Conservation (phyloP, 1,140 invertebrate species). For the Nixonia krombeini region DNA sequence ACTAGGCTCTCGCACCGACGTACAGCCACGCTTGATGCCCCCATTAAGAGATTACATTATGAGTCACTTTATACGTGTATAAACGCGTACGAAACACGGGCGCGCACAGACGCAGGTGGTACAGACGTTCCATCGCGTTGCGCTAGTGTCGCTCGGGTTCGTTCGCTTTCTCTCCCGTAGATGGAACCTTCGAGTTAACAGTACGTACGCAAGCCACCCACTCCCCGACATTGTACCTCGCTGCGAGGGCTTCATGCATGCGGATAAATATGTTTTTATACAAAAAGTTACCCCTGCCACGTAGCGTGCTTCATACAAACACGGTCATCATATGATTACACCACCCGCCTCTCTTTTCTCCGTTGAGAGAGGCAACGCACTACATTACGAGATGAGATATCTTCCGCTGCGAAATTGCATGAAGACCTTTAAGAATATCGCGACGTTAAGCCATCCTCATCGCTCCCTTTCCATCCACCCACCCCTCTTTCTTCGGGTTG, state of each 20-base stretch:
- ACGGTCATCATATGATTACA: constrained; percentile 57
- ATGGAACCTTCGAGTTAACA: constrained; percentile 41
- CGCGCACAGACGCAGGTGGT: constrained; percentile 14
- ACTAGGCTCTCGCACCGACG: constrained; percentile 17
- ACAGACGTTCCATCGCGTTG: constrained; percentile 13
- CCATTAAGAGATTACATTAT: constrained; percentile 57
- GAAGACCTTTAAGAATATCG: constrained; percentile 54
- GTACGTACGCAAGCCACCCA: constrained; percentile 45
- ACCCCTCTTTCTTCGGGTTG: constrained; percentile 4
- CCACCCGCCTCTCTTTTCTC: constrained; percentile 42
- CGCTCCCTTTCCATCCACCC: constrained; percentile 4
- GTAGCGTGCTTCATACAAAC: constrained; percentile 43
- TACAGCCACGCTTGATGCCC: constrained; percentile 44
- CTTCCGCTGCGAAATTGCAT: constrained; percentile 52
- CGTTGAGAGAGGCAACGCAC: constrained; percentile 38
- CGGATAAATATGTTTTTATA: constrained; percentile 58
- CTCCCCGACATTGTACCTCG: constrained; percentile 42
- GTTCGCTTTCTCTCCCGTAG: constrained; percentile 24
- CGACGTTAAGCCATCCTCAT: constrained; percentile 40
- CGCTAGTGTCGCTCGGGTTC: constrained; percentile 11
- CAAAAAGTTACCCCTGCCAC: constrained; percentile 54
- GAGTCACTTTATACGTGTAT: constrained; percentile 51
- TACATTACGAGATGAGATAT: constrained; percentile 58
- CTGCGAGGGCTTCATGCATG: constrained; percentile 52
- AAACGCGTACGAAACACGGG: constrained; percentile 20